Evolutionary conservation across 2,888 invertebrate genomes (phyloP).

Genomic region (Venustoraphidia nigricollis): DNA sequence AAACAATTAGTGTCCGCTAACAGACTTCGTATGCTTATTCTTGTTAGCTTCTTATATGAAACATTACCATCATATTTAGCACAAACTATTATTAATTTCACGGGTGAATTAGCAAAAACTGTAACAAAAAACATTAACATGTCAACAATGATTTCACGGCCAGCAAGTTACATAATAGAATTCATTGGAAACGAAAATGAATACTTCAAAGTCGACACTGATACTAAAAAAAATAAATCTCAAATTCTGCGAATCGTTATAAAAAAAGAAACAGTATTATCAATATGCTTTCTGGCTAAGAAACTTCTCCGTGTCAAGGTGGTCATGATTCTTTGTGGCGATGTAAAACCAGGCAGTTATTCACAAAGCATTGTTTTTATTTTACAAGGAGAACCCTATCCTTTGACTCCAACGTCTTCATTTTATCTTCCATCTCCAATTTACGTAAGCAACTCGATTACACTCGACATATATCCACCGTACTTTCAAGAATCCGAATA

Average conservation of each 20-base stretch:
- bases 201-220: constrained; percentile 12
- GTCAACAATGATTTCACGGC: constrained; percentile 12
- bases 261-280: constrained; percentile 9
- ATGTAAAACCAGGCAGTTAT: constrained; percentile 17
- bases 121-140: constrained; percentile 28
- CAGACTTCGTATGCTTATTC: constrained; percentile 39
- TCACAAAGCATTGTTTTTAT: constrained; percentile 16
- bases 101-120: constrained; percentile 30
- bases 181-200: constrained; percentile 18
- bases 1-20: constrained; percentile 36
- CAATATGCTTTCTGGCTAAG: constrained; percentile 18
- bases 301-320: constrained; percentile 11
- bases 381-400: not conserved
- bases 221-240: too few relatives aligned
- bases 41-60: constrained; percentile 37
- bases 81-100: constrained; percentile 28
- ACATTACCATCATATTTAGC: constrained; percentile 35
- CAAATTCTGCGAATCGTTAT: not conserved
- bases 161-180: constrained; percentile 14
- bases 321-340: constrained; percentile 19
- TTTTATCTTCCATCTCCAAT: too few relatives aligned
- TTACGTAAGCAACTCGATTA: constrained; percentile 23
- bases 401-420: not conserved
- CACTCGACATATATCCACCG: constrained; percentile 24
- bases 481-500: constrained; percentile 25